Conservation (phyloP, 2,113 vertebrate species). For the Dolichotis patagonum region DNA sequence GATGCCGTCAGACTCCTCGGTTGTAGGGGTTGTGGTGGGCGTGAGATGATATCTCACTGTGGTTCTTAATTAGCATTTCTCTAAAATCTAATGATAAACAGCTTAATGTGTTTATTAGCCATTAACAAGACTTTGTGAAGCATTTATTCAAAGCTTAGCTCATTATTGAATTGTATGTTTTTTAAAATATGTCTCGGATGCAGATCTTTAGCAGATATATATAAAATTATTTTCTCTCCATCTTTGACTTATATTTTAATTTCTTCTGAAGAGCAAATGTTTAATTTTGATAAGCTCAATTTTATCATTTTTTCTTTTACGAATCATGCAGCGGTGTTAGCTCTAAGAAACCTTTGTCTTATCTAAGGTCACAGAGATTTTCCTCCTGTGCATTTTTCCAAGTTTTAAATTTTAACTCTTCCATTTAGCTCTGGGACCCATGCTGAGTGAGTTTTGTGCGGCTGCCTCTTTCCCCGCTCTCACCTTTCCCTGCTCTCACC, state of each 20-base stretch:
- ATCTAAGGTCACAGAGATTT: neutral
- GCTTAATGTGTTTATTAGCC: neutral
- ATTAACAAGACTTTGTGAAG: neutral
- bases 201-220: neutral
- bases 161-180: slow-evolving; percentile 10
- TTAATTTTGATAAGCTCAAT: slow-evolving; percentile 23
- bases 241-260: slow-evolving; percentile 33
- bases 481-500: neutral
- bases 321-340: neutral
- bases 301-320: neutral
- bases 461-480: neutral
- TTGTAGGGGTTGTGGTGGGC: neutral
- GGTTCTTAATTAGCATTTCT: neutral
- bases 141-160: slow-evolving; percentile 43
- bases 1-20: neutral
- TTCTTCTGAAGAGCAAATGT: slow-evolving; percentile 37
- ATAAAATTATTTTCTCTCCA: slow-evolving; percentile 17
- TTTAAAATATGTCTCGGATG: neutral
- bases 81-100: neutral
- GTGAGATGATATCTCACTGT: neutral
- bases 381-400: neutral
- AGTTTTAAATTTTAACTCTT: neutral
- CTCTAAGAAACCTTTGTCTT: slow-evolving; percentile 27
- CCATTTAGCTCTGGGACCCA: neutral
- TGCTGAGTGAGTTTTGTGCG: neutral